These are phyloP conservation scores for Pycnonotus jocosus DNA, from an alignment of 2,113 vertebrate species.

Conservation along the genomic window DNA sequence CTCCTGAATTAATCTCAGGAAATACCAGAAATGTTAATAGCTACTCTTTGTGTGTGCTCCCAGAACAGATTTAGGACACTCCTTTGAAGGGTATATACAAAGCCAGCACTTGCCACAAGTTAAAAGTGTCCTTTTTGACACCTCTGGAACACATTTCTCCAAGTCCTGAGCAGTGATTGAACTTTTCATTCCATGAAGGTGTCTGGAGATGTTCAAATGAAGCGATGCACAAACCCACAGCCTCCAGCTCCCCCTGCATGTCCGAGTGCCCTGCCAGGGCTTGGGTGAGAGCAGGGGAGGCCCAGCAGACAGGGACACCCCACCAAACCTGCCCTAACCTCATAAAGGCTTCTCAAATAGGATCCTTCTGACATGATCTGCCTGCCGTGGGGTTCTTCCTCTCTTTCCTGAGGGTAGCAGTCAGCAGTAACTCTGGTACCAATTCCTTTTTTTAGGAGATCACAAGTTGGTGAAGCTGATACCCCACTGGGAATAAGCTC, in stretches of 20 bases:
- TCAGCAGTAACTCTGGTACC: background rate
- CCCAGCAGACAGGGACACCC: accelerated
- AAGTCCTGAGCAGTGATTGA: background rate
- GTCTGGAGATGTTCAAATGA: background rate
- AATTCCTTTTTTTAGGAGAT: background rate
- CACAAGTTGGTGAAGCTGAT: background rate
- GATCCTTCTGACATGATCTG: background rate
- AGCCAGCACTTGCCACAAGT: background rate
- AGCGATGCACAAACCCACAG: background rate
- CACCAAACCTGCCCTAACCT: background rate
- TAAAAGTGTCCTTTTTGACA: background rate
- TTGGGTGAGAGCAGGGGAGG: background rate
- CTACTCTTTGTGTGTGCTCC: background rate
- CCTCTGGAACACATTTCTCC: background rate
- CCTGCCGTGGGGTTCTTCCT: background rate
- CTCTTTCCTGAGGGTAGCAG: background rate
- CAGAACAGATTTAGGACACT: background rate
- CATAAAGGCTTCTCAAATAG: background rate
- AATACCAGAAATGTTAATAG: background rate
- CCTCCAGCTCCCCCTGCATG: background rate
- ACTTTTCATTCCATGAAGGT: background rate
- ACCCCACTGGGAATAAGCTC: background rate
- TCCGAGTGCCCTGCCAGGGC: background rate
- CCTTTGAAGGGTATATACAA: background rate
- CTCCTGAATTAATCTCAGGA: background rate